Evolutionary conservation across 2,888 invertebrate species (phyloP).

Genomic region (Chirona hameri): DNA sequence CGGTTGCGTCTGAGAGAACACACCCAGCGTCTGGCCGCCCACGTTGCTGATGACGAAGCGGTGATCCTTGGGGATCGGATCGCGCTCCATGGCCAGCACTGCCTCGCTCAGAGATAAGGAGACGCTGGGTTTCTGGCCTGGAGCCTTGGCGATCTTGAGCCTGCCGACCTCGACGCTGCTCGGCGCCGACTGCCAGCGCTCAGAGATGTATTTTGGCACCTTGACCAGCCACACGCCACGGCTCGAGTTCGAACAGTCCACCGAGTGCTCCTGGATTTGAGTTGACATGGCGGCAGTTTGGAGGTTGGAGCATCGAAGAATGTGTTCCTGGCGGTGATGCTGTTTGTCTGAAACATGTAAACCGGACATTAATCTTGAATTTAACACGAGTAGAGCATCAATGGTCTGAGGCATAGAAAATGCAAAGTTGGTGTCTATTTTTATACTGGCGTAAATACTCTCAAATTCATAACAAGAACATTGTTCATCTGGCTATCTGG

Average conservation of each 20-base stretch:
- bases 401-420: too few relatives aligned
- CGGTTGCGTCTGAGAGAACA: constrained; percentile 79
- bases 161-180: constrained; percentile 90
- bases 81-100: constrained; percentile 52
- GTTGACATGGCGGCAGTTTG: not conserved
- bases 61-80: constrained; percentile 79
- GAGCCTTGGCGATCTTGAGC: constrained; percentile 64
- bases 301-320: not conserved
- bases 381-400: too few relatives aligned
- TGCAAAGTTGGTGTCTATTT: too few relatives aligned
- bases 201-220: constrained; percentile 90
- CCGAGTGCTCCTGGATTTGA: not conserved
- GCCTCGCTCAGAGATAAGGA: constrained; percentile 77
- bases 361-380: too few relatives aligned
- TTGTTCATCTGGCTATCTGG: too few relatives aligned
- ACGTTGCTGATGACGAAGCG: constrained; percentile 86
- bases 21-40: constrained; percentile 83
- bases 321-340: too few relatives aligned
- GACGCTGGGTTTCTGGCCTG: constrained; percentile 81
- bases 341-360: too few relatives aligned
- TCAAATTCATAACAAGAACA: too few relatives aligned
- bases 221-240: constrained; percentile 78
- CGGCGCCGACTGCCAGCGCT: constrained; percentile 90
- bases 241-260: constrained; percentile 82
- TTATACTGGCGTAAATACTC: too few relatives aligned